Conservation (phyloP, 2,113 vertebrate genomes). For the Cervus canadensis region DNA sequence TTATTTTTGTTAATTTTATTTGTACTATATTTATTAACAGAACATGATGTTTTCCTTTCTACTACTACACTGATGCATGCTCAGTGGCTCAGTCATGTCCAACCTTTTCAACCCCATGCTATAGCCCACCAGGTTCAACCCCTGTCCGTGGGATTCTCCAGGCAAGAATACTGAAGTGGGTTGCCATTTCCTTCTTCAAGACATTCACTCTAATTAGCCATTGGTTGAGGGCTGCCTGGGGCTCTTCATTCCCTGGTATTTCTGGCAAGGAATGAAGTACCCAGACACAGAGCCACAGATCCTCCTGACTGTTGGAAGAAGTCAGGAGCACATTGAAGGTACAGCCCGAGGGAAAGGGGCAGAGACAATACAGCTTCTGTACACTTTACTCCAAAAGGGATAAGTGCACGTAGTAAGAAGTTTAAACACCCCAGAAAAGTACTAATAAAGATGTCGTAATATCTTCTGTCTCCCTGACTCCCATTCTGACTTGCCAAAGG, state of each 20-base stretch:
- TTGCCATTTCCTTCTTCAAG: neutral
- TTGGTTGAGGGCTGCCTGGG: neutral
- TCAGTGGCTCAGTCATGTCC: neutral
- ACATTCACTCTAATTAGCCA: neutral
- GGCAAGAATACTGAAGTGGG: neutral
- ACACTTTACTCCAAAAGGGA: neutral
- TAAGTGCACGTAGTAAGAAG: neutral
- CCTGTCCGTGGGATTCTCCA: neutral
- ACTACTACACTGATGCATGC: neutral
- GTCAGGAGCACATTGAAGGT: neutral
- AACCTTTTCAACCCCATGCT: neutral
- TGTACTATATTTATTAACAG: neutral
- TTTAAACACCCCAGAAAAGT: neutral
- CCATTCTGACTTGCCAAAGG: neutral
- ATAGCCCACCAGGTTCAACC: neutral
- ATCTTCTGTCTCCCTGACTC: neutral
- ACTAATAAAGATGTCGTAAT: neutral
- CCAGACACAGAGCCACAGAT: neutral
- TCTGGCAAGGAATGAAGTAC: neutral
- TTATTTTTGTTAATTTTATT: neutral
- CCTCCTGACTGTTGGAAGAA: neutral
- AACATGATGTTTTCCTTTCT: neutral
- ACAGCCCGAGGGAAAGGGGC: accelerated
- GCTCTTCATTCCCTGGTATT: neutral
- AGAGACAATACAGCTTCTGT: neutral